Evolutionary conservation across 2,113 vertebrate genomes (phyloP).

Genomic region (Fregata magnificens): DNA sequence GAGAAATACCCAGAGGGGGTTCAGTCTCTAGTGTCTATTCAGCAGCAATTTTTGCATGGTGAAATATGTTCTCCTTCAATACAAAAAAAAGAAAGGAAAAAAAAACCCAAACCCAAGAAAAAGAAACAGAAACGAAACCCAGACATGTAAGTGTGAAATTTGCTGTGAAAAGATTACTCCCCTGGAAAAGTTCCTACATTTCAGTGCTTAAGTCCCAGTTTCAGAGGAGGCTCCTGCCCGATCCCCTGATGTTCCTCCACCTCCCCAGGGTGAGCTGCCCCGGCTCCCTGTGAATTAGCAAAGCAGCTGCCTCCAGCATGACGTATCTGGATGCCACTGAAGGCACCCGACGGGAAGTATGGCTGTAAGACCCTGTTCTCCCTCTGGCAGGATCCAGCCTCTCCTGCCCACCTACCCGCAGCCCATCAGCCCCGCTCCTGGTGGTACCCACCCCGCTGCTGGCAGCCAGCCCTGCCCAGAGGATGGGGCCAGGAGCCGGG

Average conservation of each 20-base stretch:
- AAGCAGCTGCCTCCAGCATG: neutral
- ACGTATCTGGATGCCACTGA: neutral
- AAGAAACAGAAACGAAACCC: too few relatives aligned
- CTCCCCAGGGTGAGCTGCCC: neutral
- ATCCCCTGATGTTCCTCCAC: neutral
- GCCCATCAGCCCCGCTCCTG: neutral
- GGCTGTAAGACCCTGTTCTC: neutral
- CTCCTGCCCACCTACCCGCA: neutral
- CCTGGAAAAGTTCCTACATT: neutral
- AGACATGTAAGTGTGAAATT: neutral
- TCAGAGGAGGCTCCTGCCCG: neutral
- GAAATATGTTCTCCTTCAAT: neutral
- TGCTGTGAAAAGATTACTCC: neutral
- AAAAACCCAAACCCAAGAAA: too few relatives aligned
- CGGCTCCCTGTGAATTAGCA: neutral
- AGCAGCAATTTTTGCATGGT: neutral
- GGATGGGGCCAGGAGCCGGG: neutral
- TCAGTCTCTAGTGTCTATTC: neutral
- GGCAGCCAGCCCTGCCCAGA: neutral
- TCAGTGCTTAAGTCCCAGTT: neutral
- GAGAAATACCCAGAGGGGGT: neutral
- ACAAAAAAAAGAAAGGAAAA: neutral
- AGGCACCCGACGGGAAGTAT: rapidly evolving
- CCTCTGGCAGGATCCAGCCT: neutral
- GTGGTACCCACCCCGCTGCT: too few relatives aligned